These are phyloP conservation scores for Rousettus leschenaultii DNA, from an alignment of 2,113 vertebrate species.

Conservation along the genomic window DNA sequence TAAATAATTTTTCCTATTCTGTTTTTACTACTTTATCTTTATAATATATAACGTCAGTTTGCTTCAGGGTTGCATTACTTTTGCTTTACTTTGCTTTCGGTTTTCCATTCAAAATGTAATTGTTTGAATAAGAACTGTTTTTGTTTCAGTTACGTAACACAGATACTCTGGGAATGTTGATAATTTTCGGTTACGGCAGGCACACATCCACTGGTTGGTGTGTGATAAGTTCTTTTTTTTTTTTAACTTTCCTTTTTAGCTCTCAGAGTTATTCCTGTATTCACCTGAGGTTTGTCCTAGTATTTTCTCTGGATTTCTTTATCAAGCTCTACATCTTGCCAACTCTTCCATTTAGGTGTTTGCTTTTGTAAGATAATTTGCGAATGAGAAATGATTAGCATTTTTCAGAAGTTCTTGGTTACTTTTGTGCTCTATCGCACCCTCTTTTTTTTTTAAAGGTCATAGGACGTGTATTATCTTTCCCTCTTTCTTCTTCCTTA, in stretches of 20 bases:
- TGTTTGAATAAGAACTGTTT: neutral
- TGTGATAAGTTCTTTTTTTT: constrained; percentile 12
- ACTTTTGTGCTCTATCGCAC: neutral
- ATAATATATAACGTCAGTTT: neutral
- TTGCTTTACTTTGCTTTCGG: neutral
- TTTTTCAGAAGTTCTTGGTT: constrained; percentile 38
- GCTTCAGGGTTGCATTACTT: neutral
- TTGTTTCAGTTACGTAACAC: constrained; percentile 36
- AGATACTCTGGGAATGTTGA: neutral
- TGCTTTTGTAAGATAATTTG: constrained; percentile 58
- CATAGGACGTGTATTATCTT: neutral
- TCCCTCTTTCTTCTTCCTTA: neutral
- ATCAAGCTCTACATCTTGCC: constrained; percentile 52
- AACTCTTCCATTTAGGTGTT: constrained; percentile 59
- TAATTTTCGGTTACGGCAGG: neutral
- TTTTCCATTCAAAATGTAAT: constrained; percentile 14
- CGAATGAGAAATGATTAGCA: constrained; percentile 5
- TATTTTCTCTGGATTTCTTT: constrained; percentile 60
- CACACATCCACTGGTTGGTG: constrained; percentile 2
- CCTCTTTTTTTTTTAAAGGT: neutral
- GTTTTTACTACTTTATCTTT: neutral
- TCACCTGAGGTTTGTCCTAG: constrained; percentile 65
- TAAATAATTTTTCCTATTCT: neutral
- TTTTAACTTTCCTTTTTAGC: constrained; percentile 46
- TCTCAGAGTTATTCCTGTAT: constrained; percentile 60